Conservation (phyloP, 2,113 vertebrate genomes). For the Phoxinus phoxinus region DNA sequence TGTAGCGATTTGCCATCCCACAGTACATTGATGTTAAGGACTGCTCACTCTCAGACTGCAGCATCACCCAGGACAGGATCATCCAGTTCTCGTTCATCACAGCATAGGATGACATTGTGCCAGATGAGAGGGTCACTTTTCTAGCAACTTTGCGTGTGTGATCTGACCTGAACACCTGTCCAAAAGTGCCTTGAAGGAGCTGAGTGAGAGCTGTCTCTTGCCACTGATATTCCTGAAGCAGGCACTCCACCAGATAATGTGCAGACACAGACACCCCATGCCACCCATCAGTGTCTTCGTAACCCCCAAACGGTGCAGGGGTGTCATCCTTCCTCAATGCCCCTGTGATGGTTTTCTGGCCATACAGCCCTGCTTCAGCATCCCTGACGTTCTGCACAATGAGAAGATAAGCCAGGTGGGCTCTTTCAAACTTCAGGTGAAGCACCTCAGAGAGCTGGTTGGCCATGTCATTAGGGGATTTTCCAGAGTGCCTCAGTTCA, state of each 20-base stretch:
- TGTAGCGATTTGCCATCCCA: slow-evolving; percentile 31
- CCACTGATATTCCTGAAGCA: not conserved
- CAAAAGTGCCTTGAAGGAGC: not conserved
- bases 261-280: not conserved
- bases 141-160: not conserved
- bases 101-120: slow-evolving; percentile 51
- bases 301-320: not conserved
- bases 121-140: not conserved
- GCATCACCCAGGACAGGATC: not conserved
- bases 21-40: not conserved
- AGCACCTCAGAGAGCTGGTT: not conserved
- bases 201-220: not conserved
- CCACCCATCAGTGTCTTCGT: not conserved
- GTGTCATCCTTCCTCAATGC: not conserved
- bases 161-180: not conserved
- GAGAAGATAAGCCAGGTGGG: not conserved
- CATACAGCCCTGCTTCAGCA: not conserved
- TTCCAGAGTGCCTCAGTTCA: not conserved
- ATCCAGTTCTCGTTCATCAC: slow-evolving; percentile 49
- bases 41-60: slow-evolving; percentile 43
- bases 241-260: not conserved
- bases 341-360: slow-evolving; percentile 5
- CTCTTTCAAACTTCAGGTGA: not conserved
- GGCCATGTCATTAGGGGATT: not conserved
- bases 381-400: not conserved